Evolutionary conservation across 35 echinoderm and acorn worm genomes (phyloP).

Genomic region (Holothuria glaberrima): DNA sequence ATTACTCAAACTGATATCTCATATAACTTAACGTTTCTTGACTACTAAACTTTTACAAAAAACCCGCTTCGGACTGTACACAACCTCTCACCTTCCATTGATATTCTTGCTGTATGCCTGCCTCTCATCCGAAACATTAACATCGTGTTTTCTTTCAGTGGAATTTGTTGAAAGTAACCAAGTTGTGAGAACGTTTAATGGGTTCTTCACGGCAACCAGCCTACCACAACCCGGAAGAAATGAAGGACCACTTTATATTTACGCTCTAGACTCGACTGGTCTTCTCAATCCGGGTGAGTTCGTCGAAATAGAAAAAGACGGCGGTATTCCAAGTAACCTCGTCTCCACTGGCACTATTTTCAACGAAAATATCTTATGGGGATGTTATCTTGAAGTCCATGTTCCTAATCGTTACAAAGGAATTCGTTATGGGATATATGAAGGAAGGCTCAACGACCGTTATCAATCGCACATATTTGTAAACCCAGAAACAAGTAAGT

Average conservation of each 20-base stretch:
- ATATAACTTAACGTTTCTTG: too few relatives aligned
- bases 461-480: not conserved
- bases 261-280: not conserved
- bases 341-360: too few relatives aligned
- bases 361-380: not conserved
- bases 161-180: not conserved
- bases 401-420: not conserved
- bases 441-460: not conserved
- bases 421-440: slow-evolving; percentile 23
- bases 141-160: not conserved
- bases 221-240: not conserved
- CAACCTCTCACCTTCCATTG: too few relatives aligned
- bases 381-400: not conserved
- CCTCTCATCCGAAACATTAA: too few relatives aligned
- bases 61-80: too few relatives aligned
- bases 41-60: too few relatives aligned
- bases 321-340: not conserved
- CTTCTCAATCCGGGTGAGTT: not conserved
- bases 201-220: not conserved
- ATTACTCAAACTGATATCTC: too few relatives aligned
- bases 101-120: too few relatives aligned
- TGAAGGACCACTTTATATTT: not conserved
- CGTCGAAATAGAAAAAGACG: slow-evolving; percentile 19
- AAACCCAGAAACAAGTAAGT: slow-evolving; percentile 29
- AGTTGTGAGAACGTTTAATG: not conserved